These are phyloP conservation scores for Hippocampus guttulatus DNA, from an alignment of 2,113 vertebrate genomes.

Conservation along the genomic window DNA sequence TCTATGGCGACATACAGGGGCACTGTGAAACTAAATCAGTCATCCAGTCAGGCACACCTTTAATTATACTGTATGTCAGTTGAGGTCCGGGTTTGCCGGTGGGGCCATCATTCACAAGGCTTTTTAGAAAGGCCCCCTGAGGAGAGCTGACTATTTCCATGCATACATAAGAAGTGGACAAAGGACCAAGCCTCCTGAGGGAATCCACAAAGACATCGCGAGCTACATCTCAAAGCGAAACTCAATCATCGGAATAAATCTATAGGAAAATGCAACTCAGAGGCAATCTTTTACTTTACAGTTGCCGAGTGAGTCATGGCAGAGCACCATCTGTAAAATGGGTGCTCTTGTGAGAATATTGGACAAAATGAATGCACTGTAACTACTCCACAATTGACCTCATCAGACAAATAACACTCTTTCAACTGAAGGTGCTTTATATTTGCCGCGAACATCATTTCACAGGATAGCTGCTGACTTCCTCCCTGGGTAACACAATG, in stretches of 20 bases:
- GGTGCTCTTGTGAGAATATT: too few relatives aligned
- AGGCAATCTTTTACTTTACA: not conserved
- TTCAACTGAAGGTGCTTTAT: not conserved
- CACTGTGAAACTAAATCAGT: slow-evolving; percentile 47
- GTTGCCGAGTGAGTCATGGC: not conserved
- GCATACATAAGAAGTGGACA: slow-evolving; percentile 3
- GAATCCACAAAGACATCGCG: slow-evolving; percentile 15
- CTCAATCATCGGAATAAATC: slow-evolving; percentile 20
- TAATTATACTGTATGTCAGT: slow-evolving; percentile 56
- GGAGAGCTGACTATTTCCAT: slow-evolving; percentile 8
- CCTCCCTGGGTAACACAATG: not conserved
- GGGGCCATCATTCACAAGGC: slow-evolving; percentile 30
- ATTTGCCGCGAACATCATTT: not conserved
- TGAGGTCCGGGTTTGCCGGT: slow-evolving; percentile 21
- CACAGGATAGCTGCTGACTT: not conserved
- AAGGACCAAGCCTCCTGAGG: slow-evolving; percentile 15
- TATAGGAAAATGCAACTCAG: not conserved
- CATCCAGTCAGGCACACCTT: slow-evolving; percentile 32
- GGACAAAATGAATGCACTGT: too few relatives aligned
- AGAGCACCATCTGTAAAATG: too few relatives aligned
- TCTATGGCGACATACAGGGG: too few relatives aligned
- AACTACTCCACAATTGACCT: too few relatives aligned
- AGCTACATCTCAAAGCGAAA: not conserved
- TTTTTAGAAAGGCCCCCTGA: slow-evolving; percentile 26
- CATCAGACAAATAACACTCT: not conserved